Conservation (phyloP, 2,888 invertebrate genomes). For the Anthoptus insignis region DNA sequence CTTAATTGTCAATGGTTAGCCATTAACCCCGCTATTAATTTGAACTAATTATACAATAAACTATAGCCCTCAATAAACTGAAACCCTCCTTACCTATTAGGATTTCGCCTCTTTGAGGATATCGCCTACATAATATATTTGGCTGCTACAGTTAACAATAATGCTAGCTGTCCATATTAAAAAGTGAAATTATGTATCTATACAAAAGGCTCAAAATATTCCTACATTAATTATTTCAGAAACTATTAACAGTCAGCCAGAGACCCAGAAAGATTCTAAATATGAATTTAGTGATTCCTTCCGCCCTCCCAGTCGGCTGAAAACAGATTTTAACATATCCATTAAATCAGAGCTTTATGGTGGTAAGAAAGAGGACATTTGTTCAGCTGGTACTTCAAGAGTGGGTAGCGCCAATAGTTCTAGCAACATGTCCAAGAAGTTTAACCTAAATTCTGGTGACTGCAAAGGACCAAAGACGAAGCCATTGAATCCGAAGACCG, state of each 20-base stretch:
- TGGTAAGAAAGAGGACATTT: conserved; percentile 66
- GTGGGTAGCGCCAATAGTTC: conserved; percentile 78
- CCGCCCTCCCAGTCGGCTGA: conserved; percentile 73
- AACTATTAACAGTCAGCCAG: conserved; percentile 63
- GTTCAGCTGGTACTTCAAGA: conserved; percentile 66
- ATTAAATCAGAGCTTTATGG: conserved; percentile 74
- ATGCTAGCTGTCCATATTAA: no score
- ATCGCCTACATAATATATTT: no score
- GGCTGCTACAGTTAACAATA: no score
- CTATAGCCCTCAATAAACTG: no score
- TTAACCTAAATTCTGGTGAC: conserved; percentile 63
- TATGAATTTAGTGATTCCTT: conserved; percentile 74
- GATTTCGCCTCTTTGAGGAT: no score
- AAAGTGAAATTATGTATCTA: no score
- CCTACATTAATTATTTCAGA: conserved; percentile 61
- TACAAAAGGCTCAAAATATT: no score
- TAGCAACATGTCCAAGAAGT: conserved; percentile 80
- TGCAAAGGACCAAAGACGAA: conserved; percentile 57
- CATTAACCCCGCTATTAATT: no score
- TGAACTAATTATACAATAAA: no score
- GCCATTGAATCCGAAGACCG: conserved; percentile 73
- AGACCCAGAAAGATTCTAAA: conserved; percentile 65
- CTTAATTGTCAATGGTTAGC: no score
- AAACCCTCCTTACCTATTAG: no score
- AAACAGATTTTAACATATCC: conserved; percentile 79